Evolutionary conservation across 2,888 invertebrate species (phyloP).

Genomic region (Drosophila borealis): DNA sequence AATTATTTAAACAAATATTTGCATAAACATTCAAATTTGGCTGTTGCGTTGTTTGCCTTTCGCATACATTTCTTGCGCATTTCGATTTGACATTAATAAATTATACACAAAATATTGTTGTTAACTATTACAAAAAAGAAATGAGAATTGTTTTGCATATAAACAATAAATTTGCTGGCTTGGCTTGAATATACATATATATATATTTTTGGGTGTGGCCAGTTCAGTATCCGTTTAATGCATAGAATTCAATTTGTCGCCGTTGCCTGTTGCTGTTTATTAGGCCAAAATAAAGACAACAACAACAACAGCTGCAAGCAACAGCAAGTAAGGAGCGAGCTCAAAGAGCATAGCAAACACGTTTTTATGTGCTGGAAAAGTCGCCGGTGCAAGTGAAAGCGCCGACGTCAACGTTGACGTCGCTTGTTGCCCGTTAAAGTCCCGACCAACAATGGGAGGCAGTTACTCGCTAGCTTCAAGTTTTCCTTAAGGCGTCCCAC

Average conservation of each 20-base stretch:
- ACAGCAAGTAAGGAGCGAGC: slow-evolving; percentile 31
- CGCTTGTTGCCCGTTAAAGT: slow-evolving; percentile 22
- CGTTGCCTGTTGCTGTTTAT: slow-evolving; percentile 36
- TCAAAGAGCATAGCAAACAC: slow-evolving; percentile 66
- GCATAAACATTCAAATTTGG: slow-evolving; percentile 40
- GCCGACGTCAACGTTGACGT: slow-evolving; percentile 24
- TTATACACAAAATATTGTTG: slow-evolving; percentile 19
- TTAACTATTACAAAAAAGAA: slow-evolving; percentile 9
- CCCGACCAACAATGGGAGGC: slow-evolving; percentile 43
- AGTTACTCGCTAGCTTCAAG: slow-evolving; percentile 27
- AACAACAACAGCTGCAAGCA: slow-evolving; percentile 35
- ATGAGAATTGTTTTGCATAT: slow-evolving; percentile 47
- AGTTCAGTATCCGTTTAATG: slow-evolving; percentile 51
- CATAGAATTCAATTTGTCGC: slow-evolving; percentile 50
- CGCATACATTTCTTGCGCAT: neutral
- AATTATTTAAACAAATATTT: slow-evolving; percentile 49
- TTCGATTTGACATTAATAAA: slow-evolving; percentile 39
- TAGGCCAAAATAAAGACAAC: slow-evolving; percentile 42
- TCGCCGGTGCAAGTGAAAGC: slow-evolving; percentile 69
- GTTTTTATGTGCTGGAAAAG: slow-evolving; percentile 63
- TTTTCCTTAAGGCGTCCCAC: slow-evolving; percentile 70
- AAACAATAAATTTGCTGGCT: slow-evolving; percentile 19
- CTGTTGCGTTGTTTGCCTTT: slow-evolving; percentile 26
- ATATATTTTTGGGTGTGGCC: slow-evolving; percentile 45
- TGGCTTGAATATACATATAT: neutral